A percentile compares a stretch with the other conserved stretches of the same genome.
Conservation (phyloP, 2,888 invertebrate genomes). For the Papilio protenor region DNA sequence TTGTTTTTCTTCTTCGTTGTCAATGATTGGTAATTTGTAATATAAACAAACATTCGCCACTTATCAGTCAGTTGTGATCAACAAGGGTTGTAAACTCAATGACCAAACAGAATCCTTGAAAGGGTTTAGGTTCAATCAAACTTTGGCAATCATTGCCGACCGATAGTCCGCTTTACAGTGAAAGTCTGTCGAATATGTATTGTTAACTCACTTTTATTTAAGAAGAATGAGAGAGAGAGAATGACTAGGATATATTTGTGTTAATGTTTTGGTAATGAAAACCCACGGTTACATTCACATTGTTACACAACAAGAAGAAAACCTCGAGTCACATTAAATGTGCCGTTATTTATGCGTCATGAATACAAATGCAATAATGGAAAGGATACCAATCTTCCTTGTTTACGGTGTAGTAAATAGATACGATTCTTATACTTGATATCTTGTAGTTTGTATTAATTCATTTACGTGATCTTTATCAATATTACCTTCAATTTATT, state of each 20-base stretch:
- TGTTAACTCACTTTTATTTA: not conserved
- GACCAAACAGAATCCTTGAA: constrained; percentile 66
- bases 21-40: not conserved
- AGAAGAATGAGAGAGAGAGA: not conserved
- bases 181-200: constrained; percentile 45
- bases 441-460: constrained; percentile 1
- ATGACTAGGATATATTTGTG: not conserved
- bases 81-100: constrained; percentile 24
- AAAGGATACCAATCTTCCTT: constrained; percentile 33
- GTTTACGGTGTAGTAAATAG: constrained; percentile 29
- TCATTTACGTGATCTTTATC: constrained; percentile 4
- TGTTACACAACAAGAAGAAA: constrained; percentile 63
- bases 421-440: constrained; percentile 11
- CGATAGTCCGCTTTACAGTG: constrained; percentile 75
- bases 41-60: constrained; percentile 3
- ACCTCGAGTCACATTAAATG: constrained; percentile 68
- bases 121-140: constrained; percentile 78
- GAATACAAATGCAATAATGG: constrained; percentile 60
- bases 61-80: constrained; percentile 26
- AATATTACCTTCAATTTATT: not conserved
- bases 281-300: constrained; percentile 18
- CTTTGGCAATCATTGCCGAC: constrained; percentile 78
- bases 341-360: constrained; percentile 70
- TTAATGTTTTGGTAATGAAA: not conserved
- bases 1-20: too few relatives aligned